A percentile compares a stretch with the other conserved stretches of the same genome.
Evolutionary conservation across 2,113 vertebrate species (phyloP).

Genomic region (Myotis yumanensis): DNA sequence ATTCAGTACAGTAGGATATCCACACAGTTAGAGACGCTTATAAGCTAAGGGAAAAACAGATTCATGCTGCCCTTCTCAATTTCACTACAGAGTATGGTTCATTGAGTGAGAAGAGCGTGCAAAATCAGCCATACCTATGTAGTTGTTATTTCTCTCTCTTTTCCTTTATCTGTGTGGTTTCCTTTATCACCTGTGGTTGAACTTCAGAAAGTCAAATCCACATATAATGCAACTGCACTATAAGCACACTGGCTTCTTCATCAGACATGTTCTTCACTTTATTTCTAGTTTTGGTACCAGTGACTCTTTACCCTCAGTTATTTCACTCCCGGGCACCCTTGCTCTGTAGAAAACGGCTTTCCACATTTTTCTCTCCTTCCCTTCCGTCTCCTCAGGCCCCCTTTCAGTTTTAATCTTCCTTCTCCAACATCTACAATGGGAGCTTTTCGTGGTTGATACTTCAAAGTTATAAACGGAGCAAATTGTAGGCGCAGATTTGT

Average conservation of each 20-base stretch:
- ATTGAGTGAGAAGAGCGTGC: background rate
- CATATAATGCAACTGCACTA: background rate
- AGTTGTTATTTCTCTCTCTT: background rate
- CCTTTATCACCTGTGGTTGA: background rate
- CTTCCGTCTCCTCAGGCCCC: background rate
- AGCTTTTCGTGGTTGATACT: conserved; percentile 8
- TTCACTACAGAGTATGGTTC: background rate
- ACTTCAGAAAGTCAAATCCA: background rate
- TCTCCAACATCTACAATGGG: conserved; percentile 9
- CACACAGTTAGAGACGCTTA: background rate
- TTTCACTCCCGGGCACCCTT: background rate
- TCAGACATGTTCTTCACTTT: background rate
- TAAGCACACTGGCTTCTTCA: background rate
- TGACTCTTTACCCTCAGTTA: background rate
- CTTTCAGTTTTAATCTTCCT: conserved; percentile 2
- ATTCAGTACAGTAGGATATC: background rate
- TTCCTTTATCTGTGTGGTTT: background rate
- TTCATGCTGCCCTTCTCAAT: background rate
- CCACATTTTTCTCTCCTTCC: background rate
- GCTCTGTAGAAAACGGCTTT: background rate
- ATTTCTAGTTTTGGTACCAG: background rate
- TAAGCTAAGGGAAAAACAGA: background rate
- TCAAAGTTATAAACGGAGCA: conserved; percentile 42
- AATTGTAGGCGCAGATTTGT: conserved; percentile 30
- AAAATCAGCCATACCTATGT: background rate